Percentiles rank a stretch among this genome's conserved stretches.
phyloP scores from a whole-genome alignment of 2,797 vertebrate species.

The Gobionotothen gibberifrons region DNA sequence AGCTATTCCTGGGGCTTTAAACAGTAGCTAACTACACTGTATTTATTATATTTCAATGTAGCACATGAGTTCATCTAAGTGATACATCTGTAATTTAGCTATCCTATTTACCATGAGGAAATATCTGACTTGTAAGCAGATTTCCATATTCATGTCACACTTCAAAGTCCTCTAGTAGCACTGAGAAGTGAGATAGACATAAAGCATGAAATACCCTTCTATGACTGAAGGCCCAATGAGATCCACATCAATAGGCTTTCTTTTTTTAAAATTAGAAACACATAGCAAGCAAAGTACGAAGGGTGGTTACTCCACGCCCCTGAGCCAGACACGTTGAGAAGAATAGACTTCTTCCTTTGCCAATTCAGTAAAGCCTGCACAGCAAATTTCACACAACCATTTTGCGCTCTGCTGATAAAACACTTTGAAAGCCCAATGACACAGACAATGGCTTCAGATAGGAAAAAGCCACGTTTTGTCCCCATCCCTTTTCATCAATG shows the following conservation, averaged over 20 bases:
- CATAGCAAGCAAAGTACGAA: conserved; percentile 55
- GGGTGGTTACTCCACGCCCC: conserved; percentile 60
- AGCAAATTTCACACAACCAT: conserved; percentile 78
- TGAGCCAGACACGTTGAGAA: conserved; percentile 77
- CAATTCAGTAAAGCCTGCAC: conserved; percentile 75
- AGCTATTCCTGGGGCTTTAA: neutral
- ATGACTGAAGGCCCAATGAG: conserved; percentile 61
- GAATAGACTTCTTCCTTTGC: conserved; percentile 69
- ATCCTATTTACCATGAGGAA: conserved; percentile 35
- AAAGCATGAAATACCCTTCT: conserved; percentile 61
- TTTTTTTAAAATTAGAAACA: conserved; percentile 74
- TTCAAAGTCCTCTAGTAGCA: conserved; percentile 70
- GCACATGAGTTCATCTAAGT: conserved; percentile 10
- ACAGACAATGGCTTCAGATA: conserved; percentile 77
- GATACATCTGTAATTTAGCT: conserved; percentile 34
- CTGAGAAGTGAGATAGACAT: conserved; percentile 54
- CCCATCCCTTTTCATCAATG: conserved; percentile 71
- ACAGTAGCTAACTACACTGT: conserved; percentile 9
- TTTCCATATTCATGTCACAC: conserved; percentile 65
- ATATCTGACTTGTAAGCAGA: conserved; percentile 37
- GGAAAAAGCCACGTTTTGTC: conserved; percentile 69
- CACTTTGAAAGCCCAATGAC: conserved; percentile 76
- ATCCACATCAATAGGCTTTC: conserved; percentile 71
- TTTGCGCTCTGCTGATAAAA: conserved; percentile 81
- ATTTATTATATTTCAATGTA: neutral